Conservation (phyloP, 2,113 vertebrate genomes). For the Macrotis lagotis region DNA sequence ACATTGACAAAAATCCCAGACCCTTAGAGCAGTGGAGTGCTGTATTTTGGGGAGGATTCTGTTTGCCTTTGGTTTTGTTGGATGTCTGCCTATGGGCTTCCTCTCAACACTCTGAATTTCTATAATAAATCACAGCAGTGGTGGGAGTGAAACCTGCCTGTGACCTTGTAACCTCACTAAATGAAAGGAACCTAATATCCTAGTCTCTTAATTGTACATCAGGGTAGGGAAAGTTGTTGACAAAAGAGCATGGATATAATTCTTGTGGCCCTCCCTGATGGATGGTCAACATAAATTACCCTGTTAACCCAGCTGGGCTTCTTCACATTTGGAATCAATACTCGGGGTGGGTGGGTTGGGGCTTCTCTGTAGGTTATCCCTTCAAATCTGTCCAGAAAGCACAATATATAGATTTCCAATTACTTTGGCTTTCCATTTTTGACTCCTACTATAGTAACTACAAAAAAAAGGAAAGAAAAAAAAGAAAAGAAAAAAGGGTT, state of each 20-base stretch:
- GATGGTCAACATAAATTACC: neutral
- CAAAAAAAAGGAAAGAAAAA: constrained; percentile 8
- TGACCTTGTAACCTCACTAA: constrained; percentile 34
- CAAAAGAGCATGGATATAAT: constrained; percentile 43
- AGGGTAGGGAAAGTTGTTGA: neutral
- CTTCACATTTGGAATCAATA: neutral
- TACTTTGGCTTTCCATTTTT: constrained; percentile 28
- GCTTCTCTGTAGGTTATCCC: constrained; percentile 2
- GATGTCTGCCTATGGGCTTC: neutral
- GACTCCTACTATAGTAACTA: constrained; percentile 17
- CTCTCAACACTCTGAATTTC: neutral
- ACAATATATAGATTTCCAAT: constrained; percentile 19
- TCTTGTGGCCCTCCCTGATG: constrained; percentile 24
- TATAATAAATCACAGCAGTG: neutral
- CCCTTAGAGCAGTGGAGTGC: neutral
- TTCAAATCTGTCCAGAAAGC: constrained; percentile 8
- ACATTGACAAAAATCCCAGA: neutral
- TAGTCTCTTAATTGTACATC: neutral
- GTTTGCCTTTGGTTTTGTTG: neutral
- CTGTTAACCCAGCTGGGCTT: constrained; percentile 1
- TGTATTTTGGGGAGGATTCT: neutral
- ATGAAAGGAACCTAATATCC: neutral
- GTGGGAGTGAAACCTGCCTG: neutral
- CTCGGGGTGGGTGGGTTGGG: neutral
- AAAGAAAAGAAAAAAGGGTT: constrained; percentile 3